These are phyloP conservation scores for Pangasius krempfi DNA, from an alignment of 2,797 vertebrate species.

Conservation along the genomic window DNA sequence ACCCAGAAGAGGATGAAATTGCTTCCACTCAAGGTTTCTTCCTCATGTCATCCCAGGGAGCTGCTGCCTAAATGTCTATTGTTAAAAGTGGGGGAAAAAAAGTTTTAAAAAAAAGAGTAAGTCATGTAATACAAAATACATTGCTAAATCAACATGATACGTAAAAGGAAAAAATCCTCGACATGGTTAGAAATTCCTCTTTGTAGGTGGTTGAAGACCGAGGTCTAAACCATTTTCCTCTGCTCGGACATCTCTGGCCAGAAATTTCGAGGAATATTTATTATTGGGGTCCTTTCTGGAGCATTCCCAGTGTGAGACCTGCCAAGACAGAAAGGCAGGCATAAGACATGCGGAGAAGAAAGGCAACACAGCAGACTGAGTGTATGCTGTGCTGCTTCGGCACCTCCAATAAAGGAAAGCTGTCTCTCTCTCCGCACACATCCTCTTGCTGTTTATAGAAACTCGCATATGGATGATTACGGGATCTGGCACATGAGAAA, in stretches of 20 bases:
- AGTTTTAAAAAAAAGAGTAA: not conserved
- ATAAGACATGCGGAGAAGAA: constrained; percentile 55
- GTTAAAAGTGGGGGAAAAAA: not conserved
- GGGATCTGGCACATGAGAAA: constrained; percentile 12
- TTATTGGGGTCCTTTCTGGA: constrained; percentile 50
- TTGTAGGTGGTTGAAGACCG: constrained; percentile 48
- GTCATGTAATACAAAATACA: not conserved
- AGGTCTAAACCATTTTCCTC: constrained; percentile 40
- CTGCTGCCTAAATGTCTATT: too few relatives aligned
- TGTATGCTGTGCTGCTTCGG: constrained; percentile 40
- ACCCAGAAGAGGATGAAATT: not conserved
- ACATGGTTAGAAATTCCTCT: constrained; percentile 16
- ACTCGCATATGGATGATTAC: constrained; percentile 31
- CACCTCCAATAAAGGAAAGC: constrained; percentile 19
- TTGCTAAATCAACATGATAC: not conserved
- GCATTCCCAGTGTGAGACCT: constrained; percentile 30
- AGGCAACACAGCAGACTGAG: constrained; percentile 34
- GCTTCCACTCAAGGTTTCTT: not conserved
- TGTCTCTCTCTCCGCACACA: not conserved
- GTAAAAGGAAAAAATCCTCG: not conserved
- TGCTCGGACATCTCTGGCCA: constrained; percentile 30
- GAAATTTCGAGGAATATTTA: constrained; percentile 51
- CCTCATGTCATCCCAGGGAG: not conserved
- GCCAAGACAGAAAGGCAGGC: constrained; percentile 50
- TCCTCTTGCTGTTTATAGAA: constrained; percentile 26